Evolutionary conservation across 1,140 invertebrate genomes (phyloP).

Genomic region (Brachionus asplanchnoidis): DNA sequence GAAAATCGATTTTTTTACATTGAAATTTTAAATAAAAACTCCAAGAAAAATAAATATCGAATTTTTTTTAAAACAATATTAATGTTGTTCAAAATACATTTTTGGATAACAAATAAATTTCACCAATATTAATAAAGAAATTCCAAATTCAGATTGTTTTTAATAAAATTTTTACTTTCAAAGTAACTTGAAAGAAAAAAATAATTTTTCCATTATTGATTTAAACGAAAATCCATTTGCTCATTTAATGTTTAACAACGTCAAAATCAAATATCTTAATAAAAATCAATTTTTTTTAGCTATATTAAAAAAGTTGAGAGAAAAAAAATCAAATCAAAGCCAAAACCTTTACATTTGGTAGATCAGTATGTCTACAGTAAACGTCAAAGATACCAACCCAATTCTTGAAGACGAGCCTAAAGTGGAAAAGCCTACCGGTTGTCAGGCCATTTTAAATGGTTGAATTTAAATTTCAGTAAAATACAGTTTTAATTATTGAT

Average conservation of each 20-base stretch:
- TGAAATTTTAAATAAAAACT: neutral
- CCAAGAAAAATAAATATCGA: neutral
- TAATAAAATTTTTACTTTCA: neutral
- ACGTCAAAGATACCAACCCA: slow-evolving; percentile 15
- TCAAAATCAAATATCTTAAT: neutral
- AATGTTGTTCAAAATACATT: neutral
- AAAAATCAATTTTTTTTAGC: neutral
- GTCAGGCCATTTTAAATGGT: slow-evolving; percentile 23
- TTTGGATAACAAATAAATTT: neutral
- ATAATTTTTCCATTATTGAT: neutral
- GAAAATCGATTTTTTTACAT: neutral
- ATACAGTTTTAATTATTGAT: neutral
- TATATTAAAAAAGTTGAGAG: neutral
- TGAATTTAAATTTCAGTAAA: neutral
- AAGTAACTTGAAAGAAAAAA: neutral
- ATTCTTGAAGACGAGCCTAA: neutral
- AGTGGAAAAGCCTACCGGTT: neutral
- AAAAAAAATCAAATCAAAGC: neutral
- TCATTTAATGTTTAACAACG: neutral
- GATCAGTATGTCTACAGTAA: slow-evolving; percentile 12
- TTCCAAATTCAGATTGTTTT: neutral
- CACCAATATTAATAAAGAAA: neutral
- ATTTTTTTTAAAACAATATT: neutral
- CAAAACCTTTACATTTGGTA: neutral
- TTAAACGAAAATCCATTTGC: neutral